Evolutionary conservation across 2,797 vertebrate genomes (phyloP).

Genomic region (Arctocebus calabarensis): DNA sequence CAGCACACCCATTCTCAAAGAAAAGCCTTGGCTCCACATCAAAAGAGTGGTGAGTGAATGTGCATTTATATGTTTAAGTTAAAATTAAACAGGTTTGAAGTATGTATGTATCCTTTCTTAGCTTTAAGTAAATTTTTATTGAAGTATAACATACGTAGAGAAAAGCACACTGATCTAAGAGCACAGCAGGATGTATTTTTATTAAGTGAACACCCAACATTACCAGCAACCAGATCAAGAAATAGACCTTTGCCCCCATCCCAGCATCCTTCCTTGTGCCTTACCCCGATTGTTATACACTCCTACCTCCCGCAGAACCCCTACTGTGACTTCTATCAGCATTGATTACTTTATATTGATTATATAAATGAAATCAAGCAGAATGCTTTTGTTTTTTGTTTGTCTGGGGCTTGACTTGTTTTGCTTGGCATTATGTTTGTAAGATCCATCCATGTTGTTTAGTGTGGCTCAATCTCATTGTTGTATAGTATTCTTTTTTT

Average conservation of each 20-base stretch:
- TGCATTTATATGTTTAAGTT: slow-evolving; percentile 77
- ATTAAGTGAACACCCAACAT: not conserved
- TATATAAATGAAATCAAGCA: not conserved
- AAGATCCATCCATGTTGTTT: not conserved
- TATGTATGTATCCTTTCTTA: slow-evolving; percentile 66
- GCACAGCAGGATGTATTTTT: not conserved
- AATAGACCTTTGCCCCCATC: not conserved
- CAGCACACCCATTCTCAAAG: slow-evolving; percentile 60
- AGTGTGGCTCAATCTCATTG: not conserved
- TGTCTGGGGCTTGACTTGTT: slow-evolving; percentile 10
- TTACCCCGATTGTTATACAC: not conserved
- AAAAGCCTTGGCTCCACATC: slow-evolving; percentile 76
- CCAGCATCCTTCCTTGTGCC: not conserved
- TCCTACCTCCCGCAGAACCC: not conserved
- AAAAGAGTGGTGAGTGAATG: slow-evolving; percentile 68
- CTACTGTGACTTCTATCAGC: not conserved
- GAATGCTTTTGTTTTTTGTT: not conserved
- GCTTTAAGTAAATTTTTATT: slow-evolving; percentile 68
- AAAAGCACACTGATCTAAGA: not conserved
- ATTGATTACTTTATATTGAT: not conserved
- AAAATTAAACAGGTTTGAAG: slow-evolving; percentile 82
- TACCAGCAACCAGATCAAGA: not conserved
- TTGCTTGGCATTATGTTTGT: not conserved
- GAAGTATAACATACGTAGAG: slow-evolving; percentile 29
- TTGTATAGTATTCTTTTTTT: not conserved